Conservation (phyloP, 2,888 invertebrate species). For the Leucoptera coffeella region DNA sequence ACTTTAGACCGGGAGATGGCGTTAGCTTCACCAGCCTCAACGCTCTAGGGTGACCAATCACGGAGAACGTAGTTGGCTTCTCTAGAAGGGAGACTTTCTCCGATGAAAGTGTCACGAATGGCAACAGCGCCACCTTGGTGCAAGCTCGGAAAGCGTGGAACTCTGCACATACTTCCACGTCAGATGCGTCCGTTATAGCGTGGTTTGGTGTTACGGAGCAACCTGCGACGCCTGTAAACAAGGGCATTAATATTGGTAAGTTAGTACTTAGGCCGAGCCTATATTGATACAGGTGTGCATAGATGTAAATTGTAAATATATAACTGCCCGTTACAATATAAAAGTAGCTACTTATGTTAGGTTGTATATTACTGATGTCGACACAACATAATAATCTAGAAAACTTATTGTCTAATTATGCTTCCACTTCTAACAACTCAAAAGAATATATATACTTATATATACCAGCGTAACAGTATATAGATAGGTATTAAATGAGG, state of each 20-base stretch:
- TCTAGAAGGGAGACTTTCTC: slow-evolving; percentile 20
- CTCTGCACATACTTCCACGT: slow-evolving; percentile 36
- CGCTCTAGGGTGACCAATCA: slow-evolving; percentile 25
- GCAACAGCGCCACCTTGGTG: slow-evolving; percentile 22
- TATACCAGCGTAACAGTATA: no score
- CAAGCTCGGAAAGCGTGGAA: slow-evolving; percentile 27
- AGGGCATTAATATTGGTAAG: no score
- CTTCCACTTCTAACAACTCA: no score
- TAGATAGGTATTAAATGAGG: no score
- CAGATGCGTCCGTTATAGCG: slow-evolving; percentile 19
- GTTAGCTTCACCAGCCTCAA: slow-evolving; percentile 21
- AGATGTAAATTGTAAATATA: no score
- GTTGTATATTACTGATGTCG: no score
- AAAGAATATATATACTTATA: no score
- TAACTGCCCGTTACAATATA: no score
- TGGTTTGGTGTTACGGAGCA: slow-evolving; percentile 27
- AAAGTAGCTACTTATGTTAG: no score
- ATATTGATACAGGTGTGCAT: no score
- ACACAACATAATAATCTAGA: no score
- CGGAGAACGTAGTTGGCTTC: slow-evolving; percentile 22
- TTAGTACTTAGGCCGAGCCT: no score
- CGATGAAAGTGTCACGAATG: slow-evolving; percentile 18
- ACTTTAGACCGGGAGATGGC: slow-evolving; percentile 24
- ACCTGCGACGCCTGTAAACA: slow-evolving; percentile 24
- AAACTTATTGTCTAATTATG: neutral